phyloP scores from a whole-genome alignment of 2,797 vertebrate genomes.

The Sparidentex hasta region DNA sequence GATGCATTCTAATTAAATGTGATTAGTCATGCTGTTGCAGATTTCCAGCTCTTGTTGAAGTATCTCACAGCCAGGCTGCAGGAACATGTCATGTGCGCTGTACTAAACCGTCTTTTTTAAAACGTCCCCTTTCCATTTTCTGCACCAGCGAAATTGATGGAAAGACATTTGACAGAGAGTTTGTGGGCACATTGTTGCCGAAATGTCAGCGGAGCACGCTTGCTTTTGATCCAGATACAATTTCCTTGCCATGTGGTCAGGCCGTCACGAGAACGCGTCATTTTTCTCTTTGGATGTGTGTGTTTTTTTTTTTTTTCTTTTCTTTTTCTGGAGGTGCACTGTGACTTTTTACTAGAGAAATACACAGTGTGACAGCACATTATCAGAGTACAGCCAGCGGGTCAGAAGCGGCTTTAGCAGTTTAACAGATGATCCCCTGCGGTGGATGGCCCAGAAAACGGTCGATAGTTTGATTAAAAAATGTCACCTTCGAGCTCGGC shows the following conservation, averaged over 20 bases:
- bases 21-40: slow-evolving; percentile 59
- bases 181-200: slow-evolving; percentile 45
- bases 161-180: slow-evolving; percentile 61
- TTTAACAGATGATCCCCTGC: slow-evolving; percentile 38
- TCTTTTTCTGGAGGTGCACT: slow-evolving; percentile 5
- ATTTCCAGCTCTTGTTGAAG: slow-evolving; percentile 30
- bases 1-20: slow-evolving; percentile 64
- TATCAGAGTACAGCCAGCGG: slow-evolving; percentile 26
- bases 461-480: not conserved
- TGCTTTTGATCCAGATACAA: slow-evolving; percentile 11
- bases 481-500: not conserved
- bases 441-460: not conserved
- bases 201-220: slow-evolving; percentile 22
- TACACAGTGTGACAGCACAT: slow-evolving; percentile 34
- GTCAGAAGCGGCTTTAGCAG: slow-evolving; percentile 16
- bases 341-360: slow-evolving; percentile 22
- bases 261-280: not conserved
- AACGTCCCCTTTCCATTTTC: slow-evolving; percentile 67
- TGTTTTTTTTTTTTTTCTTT: not conserved
- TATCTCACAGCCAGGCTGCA: slow-evolving; percentile 40
- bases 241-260: slow-evolving; percentile 6
- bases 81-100: slow-evolving; percentile 37
- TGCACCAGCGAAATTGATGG: slow-evolving; percentile 60
- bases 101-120: slow-evolving; percentile 59
- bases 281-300: slow-evolving; percentile 10